Percentiles rank a stretch among this genome's conserved stretches.
These are phyloP conservation scores for Lichenostomus cassidix DNA, from an alignment of 2,113 vertebrate species.

Conservation along the genomic window DNA sequence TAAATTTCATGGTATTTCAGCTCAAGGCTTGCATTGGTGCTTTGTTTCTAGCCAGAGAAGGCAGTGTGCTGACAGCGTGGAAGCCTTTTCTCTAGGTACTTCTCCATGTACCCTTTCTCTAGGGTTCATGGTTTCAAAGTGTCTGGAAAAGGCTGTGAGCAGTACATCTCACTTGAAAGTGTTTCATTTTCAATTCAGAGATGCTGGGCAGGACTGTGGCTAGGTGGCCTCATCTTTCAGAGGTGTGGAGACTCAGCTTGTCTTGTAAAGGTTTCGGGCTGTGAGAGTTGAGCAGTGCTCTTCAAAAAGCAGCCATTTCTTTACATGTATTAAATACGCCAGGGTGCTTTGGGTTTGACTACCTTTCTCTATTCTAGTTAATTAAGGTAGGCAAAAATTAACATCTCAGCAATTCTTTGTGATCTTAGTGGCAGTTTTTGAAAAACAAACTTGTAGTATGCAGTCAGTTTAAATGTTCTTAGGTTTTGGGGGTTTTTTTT, in stretches of 20 bases:
- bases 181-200: background rate
- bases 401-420: background rate
- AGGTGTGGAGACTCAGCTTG: background rate
- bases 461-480: background rate
- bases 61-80: rapidly evolving
- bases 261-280: background rate
- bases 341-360: background rate
- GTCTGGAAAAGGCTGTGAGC: background rate
- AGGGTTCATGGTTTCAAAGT: background rate
- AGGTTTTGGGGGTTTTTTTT: background rate
- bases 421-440: background rate
- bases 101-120: background rate
- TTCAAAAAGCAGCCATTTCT: background rate
- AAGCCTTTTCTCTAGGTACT: background rate
- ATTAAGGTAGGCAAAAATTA: background rate
- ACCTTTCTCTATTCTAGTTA: background rate
- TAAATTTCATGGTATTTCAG: background rate
- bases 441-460: background rate
- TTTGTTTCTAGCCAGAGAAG: background rate
- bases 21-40: background rate
- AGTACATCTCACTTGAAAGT: background rate
- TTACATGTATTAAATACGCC: background rate
- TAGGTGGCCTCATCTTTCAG: background rate
- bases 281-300: background rate
- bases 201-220: background rate